Evolutionary conservation across 2,113 vertebrate genomes (phyloP).

Genomic region (Prionailurus bengalensis): DNA sequence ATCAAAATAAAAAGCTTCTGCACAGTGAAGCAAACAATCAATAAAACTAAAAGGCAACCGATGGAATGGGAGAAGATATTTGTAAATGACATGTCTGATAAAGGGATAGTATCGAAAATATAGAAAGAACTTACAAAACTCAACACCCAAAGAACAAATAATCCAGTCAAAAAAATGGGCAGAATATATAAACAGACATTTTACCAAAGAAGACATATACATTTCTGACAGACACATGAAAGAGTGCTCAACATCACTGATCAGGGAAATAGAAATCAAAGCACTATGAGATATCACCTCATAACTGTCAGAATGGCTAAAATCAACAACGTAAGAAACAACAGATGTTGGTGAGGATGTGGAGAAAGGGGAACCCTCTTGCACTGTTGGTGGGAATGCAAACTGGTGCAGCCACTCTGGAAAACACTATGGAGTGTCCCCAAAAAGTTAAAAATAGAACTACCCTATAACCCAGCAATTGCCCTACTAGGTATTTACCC

Average conservation of each 20-base stretch:
- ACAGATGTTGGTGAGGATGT: neutral
- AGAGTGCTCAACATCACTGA: neutral
- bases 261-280: neutral
- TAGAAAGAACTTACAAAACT: neutral
- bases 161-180: neutral
- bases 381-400: neutral
- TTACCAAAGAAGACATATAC: neutral
- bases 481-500: neutral
- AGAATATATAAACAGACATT: neutral
- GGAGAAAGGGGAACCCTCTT: neutral
- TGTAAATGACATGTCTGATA: neutral
- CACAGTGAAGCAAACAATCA: neutral
- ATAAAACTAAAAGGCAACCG: neutral
- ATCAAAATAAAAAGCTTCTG: neutral
- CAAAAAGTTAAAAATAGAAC: neutral
- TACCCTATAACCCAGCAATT: neutral
- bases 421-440: neutral
- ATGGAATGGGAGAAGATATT: neutral
- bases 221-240: neutral
- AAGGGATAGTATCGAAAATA: neutral
- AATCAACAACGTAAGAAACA: neutral
- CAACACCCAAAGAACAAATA: neutral
- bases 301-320: neutral
- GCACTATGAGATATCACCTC: neutral
- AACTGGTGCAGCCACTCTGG: neutral